phyloP scores from a whole-genome alignment of 2,797 vertebrate genomes.

The Furcifer pardalis region DNA sequence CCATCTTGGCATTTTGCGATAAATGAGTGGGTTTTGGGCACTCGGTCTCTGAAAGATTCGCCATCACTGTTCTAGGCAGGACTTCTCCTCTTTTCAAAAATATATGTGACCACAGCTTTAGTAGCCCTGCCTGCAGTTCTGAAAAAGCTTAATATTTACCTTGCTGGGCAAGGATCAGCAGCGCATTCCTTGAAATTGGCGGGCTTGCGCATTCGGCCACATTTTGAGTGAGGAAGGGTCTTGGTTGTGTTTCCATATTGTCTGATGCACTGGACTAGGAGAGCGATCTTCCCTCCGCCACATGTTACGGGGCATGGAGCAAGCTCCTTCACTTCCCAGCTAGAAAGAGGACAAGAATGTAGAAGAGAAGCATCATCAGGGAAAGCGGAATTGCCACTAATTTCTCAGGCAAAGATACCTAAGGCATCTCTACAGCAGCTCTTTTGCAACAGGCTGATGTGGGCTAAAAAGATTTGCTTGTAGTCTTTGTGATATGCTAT shows the following conservation, averaged over 20 bases:
- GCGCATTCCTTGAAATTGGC: slow-evolving; percentile 33
- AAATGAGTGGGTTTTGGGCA: too few relatives aligned
- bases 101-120: too few relatives aligned
- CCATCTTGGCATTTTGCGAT: too few relatives aligned
- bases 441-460: too few relatives aligned
- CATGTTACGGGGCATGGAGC: slow-evolving; percentile 50
- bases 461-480: too few relatives aligned
- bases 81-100: too few relatives aligned
- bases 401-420: background rate
- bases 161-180: slow-evolving; percentile 31
- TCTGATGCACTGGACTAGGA: slow-evolving; percentile 47
- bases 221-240: slow-evolving; percentile 50
- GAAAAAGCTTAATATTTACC: slow-evolving; percentile 9
- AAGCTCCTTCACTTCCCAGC: slow-evolving; percentile 52
- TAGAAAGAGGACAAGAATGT: background rate
- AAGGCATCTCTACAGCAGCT: too few relatives aligned
- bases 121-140: background rate
- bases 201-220: slow-evolving; percentile 30
- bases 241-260: slow-evolving; percentile 4
- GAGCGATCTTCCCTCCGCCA: slow-evolving; percentile 23
- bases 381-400: too few relatives aligned
- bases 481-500: too few relatives aligned
- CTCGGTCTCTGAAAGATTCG: too few relatives aligned
- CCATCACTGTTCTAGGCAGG: too few relatives aligned
- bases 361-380: background rate